Evolutionary conservation across 2,113 vertebrate genomes (phyloP).

Genomic region (Gopherus evgoodei): DNA sequence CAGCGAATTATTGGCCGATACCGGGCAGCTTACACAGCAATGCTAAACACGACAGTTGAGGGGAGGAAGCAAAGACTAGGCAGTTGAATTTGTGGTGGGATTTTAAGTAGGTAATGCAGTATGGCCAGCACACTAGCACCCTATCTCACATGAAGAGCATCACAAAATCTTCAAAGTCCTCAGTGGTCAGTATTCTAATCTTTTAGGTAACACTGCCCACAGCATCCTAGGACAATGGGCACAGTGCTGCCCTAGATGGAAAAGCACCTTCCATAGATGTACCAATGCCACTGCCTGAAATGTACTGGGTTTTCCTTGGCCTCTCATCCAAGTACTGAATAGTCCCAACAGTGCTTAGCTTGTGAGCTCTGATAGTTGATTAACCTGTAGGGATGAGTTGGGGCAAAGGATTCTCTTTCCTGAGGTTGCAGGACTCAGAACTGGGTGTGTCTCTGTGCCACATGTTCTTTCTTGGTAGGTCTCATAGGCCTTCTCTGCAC

Average conservation of each 20-base stretch:
- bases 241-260: not conserved
- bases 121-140: not conserved
- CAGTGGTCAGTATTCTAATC: not conserved
- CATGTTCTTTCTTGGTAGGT: not conserved
- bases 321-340: not conserved
- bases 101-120: not conserved
- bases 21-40: not conserved
- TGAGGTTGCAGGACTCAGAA: not conserved
- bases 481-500: not conserved
- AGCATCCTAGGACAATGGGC: not conserved
- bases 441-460: not conserved
- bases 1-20: fast-evolving
- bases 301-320: not conserved
- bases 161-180: not conserved
- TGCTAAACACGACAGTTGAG: not conserved
- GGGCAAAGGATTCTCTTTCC: not conserved
- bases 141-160: not conserved
- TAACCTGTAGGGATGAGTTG: not conserved
- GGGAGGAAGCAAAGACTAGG: not conserved
- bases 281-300: not conserved
- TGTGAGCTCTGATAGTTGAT: not conserved
- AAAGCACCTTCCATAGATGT: not conserved
- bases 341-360: not conserved
- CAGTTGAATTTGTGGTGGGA: not conserved
- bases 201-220: not conserved